A percentile compares a stretch with the other conserved stretches of the same genome.
Evolutionary conservation across 2,113 vertebrate species (phyloP).

Genomic region (Montifringilla adamsi): DNA sequence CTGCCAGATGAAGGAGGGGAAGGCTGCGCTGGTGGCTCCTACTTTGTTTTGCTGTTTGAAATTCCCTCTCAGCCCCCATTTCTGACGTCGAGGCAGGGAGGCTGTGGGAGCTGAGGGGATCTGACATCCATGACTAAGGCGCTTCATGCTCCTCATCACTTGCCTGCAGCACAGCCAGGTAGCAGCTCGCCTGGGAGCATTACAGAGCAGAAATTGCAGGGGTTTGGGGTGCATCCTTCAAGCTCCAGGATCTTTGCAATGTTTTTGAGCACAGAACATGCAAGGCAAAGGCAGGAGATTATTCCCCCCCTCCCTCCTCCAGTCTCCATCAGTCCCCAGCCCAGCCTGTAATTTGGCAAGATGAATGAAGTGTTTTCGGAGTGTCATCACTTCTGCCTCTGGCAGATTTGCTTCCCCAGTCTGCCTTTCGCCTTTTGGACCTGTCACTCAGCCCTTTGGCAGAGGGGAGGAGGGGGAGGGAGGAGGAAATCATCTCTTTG

Average conservation of each 20-base stretch:
- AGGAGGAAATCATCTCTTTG: conserved; percentile 69
- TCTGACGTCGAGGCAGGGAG: background rate
- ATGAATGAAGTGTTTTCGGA: conserved; percentile 67
- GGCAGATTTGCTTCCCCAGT: conserved; percentile 67
- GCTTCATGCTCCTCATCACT: background rate
- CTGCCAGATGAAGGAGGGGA: background rate
- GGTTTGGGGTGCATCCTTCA: background rate
- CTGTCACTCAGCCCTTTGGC: conserved; percentile 68
- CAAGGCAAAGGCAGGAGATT: conserved; percentile 30
- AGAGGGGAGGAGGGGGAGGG: conserved; percentile 25
- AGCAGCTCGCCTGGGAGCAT: conserved; percentile 4
- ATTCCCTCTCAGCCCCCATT: conserved; percentile 26
- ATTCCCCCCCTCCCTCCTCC: background rate
- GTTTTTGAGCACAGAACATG: background rate
- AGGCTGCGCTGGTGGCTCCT: background rate
- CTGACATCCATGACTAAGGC: conserved; percentile 20
- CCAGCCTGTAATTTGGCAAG: conserved; percentile 64
- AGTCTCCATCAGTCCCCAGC: conserved; percentile 53
- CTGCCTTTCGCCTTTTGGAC: conserved; percentile 68
- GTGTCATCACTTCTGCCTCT: conserved; percentile 59
- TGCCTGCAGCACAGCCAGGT: background rate
- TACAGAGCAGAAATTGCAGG: background rate
- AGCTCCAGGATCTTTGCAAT: background rate
- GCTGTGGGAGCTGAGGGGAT: background rate
- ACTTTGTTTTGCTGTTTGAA: background rate